Conservation (phyloP, 1,140 invertebrate genomes). For the Akabosia matsudoensis region DNA sequence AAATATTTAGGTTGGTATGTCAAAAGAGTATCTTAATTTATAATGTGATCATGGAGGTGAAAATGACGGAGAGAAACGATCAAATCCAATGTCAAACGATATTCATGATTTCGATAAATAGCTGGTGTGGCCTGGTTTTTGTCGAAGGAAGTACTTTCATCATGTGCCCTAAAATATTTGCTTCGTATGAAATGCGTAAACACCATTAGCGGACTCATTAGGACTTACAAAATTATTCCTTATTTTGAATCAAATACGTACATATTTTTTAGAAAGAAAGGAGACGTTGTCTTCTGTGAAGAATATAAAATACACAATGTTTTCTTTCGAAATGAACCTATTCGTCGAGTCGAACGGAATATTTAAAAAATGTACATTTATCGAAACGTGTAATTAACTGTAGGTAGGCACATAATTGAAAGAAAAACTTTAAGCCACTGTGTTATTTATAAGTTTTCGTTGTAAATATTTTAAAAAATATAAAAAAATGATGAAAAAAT, state of each 20-base stretch:
- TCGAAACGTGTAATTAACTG: not conserved
- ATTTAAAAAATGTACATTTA: not conserved
- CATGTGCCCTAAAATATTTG: not conserved
- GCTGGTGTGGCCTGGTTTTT: slow-evolving; percentile 5
- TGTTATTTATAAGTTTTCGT: not conserved
- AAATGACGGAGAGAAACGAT: not conserved
- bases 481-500: not conserved
- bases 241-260: not conserved
- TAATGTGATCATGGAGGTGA: not conserved
- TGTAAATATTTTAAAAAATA: not conserved
- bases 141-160: not conserved
- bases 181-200: not conserved
- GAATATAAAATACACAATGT: not conserved
- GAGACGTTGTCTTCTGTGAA: not conserved
- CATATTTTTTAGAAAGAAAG: not conserved
- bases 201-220: not conserved
- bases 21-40: no score
- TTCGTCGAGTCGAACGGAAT: not conserved
- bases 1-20: no score
- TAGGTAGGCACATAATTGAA: not conserved
- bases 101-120: not conserved
- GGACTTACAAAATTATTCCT: no score
- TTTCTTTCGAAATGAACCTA: no score
- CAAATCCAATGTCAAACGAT: not conserved
- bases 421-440: not conserved